Conservation (phyloP, 2,888 invertebrate species). For the Hololepta plana region DNA sequence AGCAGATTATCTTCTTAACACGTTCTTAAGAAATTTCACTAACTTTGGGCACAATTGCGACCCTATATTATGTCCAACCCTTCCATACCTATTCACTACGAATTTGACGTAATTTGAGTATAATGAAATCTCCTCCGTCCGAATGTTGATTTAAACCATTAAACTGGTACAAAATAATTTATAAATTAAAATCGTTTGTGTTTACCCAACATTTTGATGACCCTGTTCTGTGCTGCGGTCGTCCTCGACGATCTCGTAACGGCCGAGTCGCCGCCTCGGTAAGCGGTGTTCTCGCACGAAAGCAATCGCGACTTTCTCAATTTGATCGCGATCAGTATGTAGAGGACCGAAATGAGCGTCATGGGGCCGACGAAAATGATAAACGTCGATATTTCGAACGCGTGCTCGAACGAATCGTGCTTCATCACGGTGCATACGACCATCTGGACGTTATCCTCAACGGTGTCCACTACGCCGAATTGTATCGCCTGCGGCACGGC, state of each 20-base stretch:
- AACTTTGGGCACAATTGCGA: too few relatives aligned
- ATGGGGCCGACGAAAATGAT: slow-evolving; percentile 76
- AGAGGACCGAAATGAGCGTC: slow-evolving; percentile 69
- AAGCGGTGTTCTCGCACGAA: slow-evolving; percentile 1
- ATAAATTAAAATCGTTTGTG: slow-evolving; percentile 2
- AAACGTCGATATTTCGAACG: slow-evolving; percentile 63
- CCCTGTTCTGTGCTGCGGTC: slow-evolving; percentile 30
- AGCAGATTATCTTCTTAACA: too few relatives aligned
- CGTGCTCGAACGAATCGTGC: slow-evolving; percentile 39
- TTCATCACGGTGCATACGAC: slow-evolving; percentile 32
- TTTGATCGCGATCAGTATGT: slow-evolving; percentile 57
- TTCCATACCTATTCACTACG: too few relatives aligned
- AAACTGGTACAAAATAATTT: too few relatives aligned
- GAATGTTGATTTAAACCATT: too few relatives aligned
- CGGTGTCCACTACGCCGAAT: slow-evolving; percentile 25
- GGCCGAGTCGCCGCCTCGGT: slow-evolving; percentile 5
- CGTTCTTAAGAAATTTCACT: too few relatives aligned
- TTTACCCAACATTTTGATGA: slow-evolving; percentile 66
- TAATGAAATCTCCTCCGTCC: too few relatives aligned
- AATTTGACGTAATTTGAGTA: too few relatives aligned
- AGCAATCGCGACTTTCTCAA: slow-evolving; percentile 43
- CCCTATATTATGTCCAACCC: too few relatives aligned
- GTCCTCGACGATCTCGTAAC: slow-evolving; percentile 13
- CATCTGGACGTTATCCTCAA: slow-evolving; percentile 22
- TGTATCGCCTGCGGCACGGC: slow-evolving; percentile 54